These are phyloP conservation scores for Polietes domitor DNA, from an alignment of 2,888 invertebrate species.

Conservation along the genomic window DNA sequence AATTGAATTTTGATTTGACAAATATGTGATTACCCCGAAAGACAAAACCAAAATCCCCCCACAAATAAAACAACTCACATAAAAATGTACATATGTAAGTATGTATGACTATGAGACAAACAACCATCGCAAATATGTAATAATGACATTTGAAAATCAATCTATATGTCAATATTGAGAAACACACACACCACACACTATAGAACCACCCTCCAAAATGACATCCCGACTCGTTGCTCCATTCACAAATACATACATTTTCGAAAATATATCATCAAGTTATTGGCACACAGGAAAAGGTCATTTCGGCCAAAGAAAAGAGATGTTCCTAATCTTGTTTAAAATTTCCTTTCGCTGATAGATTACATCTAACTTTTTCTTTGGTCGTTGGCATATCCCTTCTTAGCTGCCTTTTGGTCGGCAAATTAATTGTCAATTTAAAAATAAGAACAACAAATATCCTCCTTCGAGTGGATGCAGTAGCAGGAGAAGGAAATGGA, in stretches of 20 bases:
- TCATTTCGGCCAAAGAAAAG: background rate
- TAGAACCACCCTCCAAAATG: background rate
- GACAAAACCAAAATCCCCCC: background rate
- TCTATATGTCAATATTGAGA: constrained; percentile 40
- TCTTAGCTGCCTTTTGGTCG: background rate
- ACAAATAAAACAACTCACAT: constrained; percentile 17
- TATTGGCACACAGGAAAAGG: background rate
- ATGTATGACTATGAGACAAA: background rate
- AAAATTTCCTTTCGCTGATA: constrained; percentile 17
- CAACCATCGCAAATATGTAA: background rate
- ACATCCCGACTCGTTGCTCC: background rate
- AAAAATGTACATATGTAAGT: background rate
- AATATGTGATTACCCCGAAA: background rate
- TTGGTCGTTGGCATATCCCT: background rate
- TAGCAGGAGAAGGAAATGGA: background rate
- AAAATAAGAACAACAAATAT: constrained; percentile 8
- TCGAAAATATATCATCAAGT: background rate
- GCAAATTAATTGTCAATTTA: constrained; percentile 56
- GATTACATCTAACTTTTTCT: background rate
- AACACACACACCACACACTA: background rate
- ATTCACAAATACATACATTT: no score
- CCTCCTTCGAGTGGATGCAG: background rate
- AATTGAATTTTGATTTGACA: constrained; percentile 38
- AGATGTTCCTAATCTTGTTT: constrained; percentile 42
- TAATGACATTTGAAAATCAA: constrained; percentile 37